These are phyloP conservation scores for Eretmochelys imbricata DNA, from an alignment of 2,113 vertebrate species.

Conservation along the genomic window DNA sequence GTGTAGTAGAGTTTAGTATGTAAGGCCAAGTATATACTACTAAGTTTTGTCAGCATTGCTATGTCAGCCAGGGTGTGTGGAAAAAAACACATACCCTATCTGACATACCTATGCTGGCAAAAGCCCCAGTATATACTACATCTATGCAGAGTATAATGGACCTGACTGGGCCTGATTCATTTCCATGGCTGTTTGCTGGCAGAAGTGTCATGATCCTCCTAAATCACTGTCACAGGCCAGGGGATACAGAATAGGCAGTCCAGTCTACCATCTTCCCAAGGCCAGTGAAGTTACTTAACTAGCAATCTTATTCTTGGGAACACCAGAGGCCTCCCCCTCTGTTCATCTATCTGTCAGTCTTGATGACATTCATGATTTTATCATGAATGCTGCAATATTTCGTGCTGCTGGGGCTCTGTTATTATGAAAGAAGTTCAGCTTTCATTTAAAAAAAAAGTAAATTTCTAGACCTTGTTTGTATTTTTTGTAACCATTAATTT, in stretches of 20 bases:
- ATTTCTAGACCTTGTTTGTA: too few relatives aligned
- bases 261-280: neutral
- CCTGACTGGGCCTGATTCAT: neutral
- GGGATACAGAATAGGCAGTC: accelerated
- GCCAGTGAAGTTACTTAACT: neutral
- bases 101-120: neutral
- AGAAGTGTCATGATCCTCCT: neutral
- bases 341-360: neutral
- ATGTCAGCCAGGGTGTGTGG: neutral
- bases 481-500: too few relatives aligned
- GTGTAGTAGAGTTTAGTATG: neutral
- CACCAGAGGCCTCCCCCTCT: accelerated
- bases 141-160: neutral
- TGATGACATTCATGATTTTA: neutral
- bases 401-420: neutral
- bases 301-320: neutral
- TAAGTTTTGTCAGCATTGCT: neutral
- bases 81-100: neutral
- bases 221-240: neutral
- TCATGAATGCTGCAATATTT: neutral
- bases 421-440: neutral
- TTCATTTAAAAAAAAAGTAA: too few relatives aligned
- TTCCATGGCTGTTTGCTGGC: neutral
- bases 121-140: neutral
- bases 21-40: neutral